Percentiles rank a stretch among this genome's conserved stretches.
phyloP scores from a whole-genome alignment of 2,888 invertebrate genomes.

The Diaphora mendica region DNA sequence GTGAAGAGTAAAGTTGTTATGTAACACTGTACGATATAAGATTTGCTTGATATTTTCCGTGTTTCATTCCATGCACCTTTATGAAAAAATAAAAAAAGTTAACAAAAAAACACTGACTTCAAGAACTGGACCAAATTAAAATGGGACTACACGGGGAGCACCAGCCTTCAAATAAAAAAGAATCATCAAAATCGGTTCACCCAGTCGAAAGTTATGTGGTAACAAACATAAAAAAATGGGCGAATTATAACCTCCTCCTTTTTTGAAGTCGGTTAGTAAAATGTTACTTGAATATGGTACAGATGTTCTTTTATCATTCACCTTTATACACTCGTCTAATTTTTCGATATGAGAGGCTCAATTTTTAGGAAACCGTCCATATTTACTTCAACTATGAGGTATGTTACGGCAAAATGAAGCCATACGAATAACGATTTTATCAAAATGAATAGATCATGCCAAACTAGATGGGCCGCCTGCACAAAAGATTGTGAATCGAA shows the following conservation, averaged over 20 bases:
- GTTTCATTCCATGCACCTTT: not conserved
- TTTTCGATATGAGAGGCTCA: not conserved
- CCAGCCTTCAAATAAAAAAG: no score
- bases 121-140: no score
- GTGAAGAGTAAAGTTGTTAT: not conserved
- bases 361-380: not conserved
- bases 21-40: not conserved
- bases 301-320: not conserved
- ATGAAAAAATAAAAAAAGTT: no score
- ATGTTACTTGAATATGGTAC: not conserved
- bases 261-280: no score
- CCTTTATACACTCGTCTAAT: not conserved
- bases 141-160: no score
- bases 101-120: no score
- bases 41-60: no score
- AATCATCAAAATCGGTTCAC: no score
- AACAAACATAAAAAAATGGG: no score
- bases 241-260: no score
- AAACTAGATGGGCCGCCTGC: conserved; percentile 47
- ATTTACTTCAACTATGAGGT: conserved; percentile 24
- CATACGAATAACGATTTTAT: conserved; percentile 44
- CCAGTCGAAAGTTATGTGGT: no score
- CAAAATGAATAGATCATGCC: conserved; percentile 49
- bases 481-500: conserved; percentile 54
- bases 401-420: conserved; percentile 32